Base-by-base conservation (phyloP, 2,888 invertebrate genomes). In the Sinelater perroti region DNA sequence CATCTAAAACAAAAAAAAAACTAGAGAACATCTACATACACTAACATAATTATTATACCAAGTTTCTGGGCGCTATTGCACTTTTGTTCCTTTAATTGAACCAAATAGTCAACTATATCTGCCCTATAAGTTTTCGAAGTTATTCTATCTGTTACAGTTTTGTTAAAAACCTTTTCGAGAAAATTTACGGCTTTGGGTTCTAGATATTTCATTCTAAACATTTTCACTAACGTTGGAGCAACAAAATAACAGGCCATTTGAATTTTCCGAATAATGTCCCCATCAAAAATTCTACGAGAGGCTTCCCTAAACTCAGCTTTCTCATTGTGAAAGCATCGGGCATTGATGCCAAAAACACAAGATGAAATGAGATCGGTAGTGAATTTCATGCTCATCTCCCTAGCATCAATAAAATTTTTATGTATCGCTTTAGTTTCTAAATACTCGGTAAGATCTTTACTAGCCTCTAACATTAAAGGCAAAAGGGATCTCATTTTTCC, bases 401-500 rank as follows among this genome's bases (percentile, higher is more conserved):
- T 76, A 1, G 69, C 66, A 53, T 76, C 78, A n/a, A n/a, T n/a
- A 0, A 68, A 6, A 1, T 11, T 8, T 33, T 31, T 33, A 6
- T 5, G 11, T 8, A 13, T 17, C 14, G 77, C 72, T n/a, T n/a
- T n/a, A 10, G 75, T 63, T 60, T 83, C 77, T 5, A 80, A 8
- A n/a, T 47, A 47, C 3, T 18, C 3, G 1, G 31, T 59, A 20
- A 78, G 65, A 28, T 72, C 68, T 20, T 67, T 52, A 0, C 75
- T 74, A 20, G 73, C 76, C 28, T 78, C 74, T 10, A 72, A 57
- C 65, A 82, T 77, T n/a, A 80, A 68, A 0, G 73, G 71, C 17
- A 80, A 76, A 81, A 83, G 81, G 24, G 71, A 70, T 65, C 78
- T 81, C 59, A 84, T 70, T 68, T 83, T 83, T 16, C 80, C 81